A percentile compares a stretch with the other conserved stretches of the same genome.
phyloP scores from a whole-genome alignment of 2,797 vertebrate genomes.

The Antrozous pallidus region DNA sequence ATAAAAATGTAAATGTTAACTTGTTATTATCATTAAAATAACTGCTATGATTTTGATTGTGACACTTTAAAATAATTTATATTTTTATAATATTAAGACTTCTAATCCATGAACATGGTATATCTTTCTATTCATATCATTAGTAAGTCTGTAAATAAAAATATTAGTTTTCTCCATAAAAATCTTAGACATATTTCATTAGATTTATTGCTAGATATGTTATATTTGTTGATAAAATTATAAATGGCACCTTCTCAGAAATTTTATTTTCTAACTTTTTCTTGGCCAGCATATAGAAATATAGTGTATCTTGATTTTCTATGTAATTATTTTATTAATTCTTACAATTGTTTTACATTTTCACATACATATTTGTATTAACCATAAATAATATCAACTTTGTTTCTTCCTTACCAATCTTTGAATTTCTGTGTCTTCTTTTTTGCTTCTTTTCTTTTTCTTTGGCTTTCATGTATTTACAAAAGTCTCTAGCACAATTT shows the following conservation, averaged over 20 bases:
- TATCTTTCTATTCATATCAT: background rate
- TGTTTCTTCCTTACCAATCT: background rate
- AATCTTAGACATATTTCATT: background rate
- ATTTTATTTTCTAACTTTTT: background rate
- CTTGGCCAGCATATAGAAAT: background rate
- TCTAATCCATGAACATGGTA: background rate
- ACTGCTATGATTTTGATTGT: background rate
- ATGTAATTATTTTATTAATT: background rate
- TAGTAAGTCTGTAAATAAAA: background rate
- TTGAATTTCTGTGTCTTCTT: background rate
- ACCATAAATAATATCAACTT: background rate
- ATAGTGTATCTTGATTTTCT: background rate
- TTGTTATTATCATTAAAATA: background rate
- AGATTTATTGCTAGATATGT: background rate
- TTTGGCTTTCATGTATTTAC: background rate
- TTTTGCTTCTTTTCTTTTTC: background rate
- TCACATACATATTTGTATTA: background rate
- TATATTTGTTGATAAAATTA: background rate
- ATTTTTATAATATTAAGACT: background rate
- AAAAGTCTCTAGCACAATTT: background rate
- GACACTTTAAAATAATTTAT: background rate
- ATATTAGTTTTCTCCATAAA: background rate
- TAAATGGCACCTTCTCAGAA: background rate
- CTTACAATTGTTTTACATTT: background rate
- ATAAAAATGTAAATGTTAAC: background rate